Evolutionary conservation across 1,140 invertebrate species (phyloP), one percentile per base, ranked within the genome.

Genomic region (Littorina saxatilis): DNA sequence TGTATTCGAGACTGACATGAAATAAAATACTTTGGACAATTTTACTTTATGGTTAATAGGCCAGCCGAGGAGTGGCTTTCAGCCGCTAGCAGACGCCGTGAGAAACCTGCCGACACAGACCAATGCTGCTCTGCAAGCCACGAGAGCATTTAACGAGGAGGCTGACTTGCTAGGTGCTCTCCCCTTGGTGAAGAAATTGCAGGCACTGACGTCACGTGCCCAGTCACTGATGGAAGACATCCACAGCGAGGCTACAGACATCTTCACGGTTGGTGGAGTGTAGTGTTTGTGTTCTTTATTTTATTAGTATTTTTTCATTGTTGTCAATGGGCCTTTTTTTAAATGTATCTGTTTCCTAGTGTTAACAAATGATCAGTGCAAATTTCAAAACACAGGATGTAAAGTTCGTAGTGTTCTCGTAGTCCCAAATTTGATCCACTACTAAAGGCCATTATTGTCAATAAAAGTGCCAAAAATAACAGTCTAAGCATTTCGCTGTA

Each of bases 151-250:
- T 20, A 70, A 20, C 0, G 39, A 50, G 23, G 40, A 29, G 2
- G 58, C 61, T 15, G 74, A 37, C 32, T 74, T 29, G 66, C 74
- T 52, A 61, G 40, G 72, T 27, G 84, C 78, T 3, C 23, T 81
- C 20, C 82, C 82, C 15, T 79, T 79, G 74, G 70, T 83, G 5
- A 72, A 78, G 15, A 75, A 79, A 27, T 61, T 85, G n/a, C 70
- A 83, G 37, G 43, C 73, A 40, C 20, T 85, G 20, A 66, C 83
- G 2, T 29, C 35, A 3, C 75, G 79, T 66, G 79, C 77, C 11
- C 39, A 79, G 52, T 73, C 47, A 23, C 72, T 85, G 17, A 74
- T 85, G 27, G 73, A 80, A 39, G 83, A 85, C 35, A 39, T 83
- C 20, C 55, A 82, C 47, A 74, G 47, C 1, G 83, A 85, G 35